Base-by-base conservation (phyloP, 2,113 vertebrate species). In the Amphilophus citrinellus region DNA sequence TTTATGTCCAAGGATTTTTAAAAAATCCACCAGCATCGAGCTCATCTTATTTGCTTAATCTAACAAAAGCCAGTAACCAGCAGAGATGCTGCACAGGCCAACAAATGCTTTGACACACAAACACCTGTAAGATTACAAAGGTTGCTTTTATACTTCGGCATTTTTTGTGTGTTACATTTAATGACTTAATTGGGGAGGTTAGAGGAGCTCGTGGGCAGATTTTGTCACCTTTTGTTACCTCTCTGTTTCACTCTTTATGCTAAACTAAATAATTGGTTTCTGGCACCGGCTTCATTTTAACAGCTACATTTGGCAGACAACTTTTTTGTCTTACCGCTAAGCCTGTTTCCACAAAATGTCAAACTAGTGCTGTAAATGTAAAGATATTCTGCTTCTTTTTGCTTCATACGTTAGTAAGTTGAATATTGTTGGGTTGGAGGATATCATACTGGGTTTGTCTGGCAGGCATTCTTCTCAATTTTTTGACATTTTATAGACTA, bases 181-280 rank as follows among this genome's bases (percentile, higher is more conserved):
- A 39, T 76, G 32, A 76, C 32, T 58, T 76, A 76, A 76, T 39
- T 58, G 56, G 13, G 37, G 30, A 59, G 53, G 32, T 76, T 24
- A 76, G 53, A 22, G 30, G 73, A 76, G 73, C 53, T 76, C 53
- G 37, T 24, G 14, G 37, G 73, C 32, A 76, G 53, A 58, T 76
- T 76, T 58, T 76, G 73, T 76, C 20, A 76, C 71, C 71, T 58
- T 76, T 57, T 57, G 18, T 57, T 35, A 71, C 44, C 66, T 13
- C 17, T 53, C 66, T 39, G 30, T 42, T 61, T 60, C 57, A 61
- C 14, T 61, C 42, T 47, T 78, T 62, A 62, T 62, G 59, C 42
- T 61, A 53, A 78, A n/a, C 76, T 1, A 62, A 62, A 62, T 76
- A 57, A 57, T 37, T 57, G 66, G 66, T 77, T 77, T 39, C 24